Conservation (phyloP, 1,140 invertebrate species). For the Drosophila yakuba region DNA sequence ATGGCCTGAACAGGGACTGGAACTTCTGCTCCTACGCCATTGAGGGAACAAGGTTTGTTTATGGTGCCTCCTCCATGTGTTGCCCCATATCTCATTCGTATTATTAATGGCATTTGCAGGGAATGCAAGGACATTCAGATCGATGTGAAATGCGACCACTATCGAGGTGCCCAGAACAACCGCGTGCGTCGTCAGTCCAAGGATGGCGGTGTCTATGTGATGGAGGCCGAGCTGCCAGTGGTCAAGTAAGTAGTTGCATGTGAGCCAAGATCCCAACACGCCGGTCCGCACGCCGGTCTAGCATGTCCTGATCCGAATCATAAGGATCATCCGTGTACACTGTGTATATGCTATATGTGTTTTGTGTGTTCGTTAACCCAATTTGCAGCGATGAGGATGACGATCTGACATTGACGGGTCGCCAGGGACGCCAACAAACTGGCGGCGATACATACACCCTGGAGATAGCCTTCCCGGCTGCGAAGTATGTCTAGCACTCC, state of each 20-base stretch:
- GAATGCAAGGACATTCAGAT: slow-evolving; percentile 95
- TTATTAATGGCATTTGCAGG: slow-evolving; percentile 81
- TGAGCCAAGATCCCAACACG: not conserved
- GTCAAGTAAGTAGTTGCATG: slow-evolving; percentile 88
- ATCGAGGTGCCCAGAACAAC: slow-evolving; percentile 85
- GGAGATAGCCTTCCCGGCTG: slow-evolving; percentile 95
- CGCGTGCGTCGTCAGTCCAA: slow-evolving; percentile 88
- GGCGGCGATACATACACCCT: slow-evolving; percentile 93
- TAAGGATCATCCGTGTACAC: slow-evolving; percentile 24
- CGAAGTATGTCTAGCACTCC: slow-evolving; percentile 91
- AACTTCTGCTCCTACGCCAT: slow-evolving; percentile 96
- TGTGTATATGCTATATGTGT: slow-evolving; percentile 63
- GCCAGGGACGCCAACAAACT: slow-evolving; percentile 88
- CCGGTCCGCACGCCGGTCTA: slow-evolving; percentile 4
- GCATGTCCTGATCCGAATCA: slow-evolving; percentile 32
- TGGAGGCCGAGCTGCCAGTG: slow-evolving; percentile 91
- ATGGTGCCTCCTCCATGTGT: accelerated
- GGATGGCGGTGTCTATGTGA: slow-evolving; percentile 91
- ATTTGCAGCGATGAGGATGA: slow-evolving; percentile 79
- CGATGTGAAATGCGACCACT: slow-evolving; percentile 94
- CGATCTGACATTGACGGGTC: slow-evolving; percentile 75
- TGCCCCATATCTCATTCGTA: accelerated
- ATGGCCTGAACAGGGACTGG: slow-evolving; percentile 95
- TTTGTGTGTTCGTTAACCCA: slow-evolving; percentile 58
- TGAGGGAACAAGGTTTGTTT: slow-evolving; percentile 85